Evolutionary conservation across 2,888 invertebrate species (phyloP).

Genomic region (Elaeidobius kamerunicus): DNA sequence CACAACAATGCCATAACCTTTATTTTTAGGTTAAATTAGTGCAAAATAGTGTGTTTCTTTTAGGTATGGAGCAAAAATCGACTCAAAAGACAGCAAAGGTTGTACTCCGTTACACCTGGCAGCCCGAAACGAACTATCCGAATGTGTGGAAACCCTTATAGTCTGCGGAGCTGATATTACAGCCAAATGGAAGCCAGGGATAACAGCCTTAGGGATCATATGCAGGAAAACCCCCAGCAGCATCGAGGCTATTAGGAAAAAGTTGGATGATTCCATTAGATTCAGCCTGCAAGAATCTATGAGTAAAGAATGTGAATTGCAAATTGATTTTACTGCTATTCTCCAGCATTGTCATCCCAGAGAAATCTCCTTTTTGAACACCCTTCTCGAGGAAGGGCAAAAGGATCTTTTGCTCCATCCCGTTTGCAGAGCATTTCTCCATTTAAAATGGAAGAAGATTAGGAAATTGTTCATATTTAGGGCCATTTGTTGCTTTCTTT

Average conservation of each 20-base stretch:
- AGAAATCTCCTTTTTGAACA: conserved; percentile 82
- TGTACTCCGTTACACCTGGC: conserved; percentile 83
- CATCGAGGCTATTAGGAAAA: conserved; percentile 75
- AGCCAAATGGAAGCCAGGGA: conserved; percentile 80
- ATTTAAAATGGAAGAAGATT: conserved; percentile 88
- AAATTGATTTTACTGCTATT: conserved; percentile 72
- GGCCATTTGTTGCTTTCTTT: conserved; percentile 72
- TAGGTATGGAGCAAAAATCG: conserved; percentile 78
- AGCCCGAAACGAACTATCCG: conserved; percentile 80
- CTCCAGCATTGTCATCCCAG: conserved; percentile 78
- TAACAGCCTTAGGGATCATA: conserved; percentile 62
- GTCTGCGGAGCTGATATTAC: conserved; percentile 85
- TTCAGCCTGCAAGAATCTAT: conserved; percentile 73
- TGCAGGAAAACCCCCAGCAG: conserved; percentile 82
- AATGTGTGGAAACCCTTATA: conserved; percentile 80
- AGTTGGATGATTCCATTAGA: conserved; percentile 76
- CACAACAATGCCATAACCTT: not conserved
- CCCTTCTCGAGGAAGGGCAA: conserved; percentile 81
- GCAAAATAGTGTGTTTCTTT: not conserved
- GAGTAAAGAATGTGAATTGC: conserved; percentile 72
- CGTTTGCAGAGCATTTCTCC: conserved; percentile 80
- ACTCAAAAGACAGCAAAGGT: conserved; percentile 80
- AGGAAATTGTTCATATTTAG: conserved; percentile 82
- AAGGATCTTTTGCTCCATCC: conserved; percentile 85
- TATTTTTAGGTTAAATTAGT: not conserved